Conservation (phyloP, 2,888 invertebrate species). For the Pteria penguin region DNA sequence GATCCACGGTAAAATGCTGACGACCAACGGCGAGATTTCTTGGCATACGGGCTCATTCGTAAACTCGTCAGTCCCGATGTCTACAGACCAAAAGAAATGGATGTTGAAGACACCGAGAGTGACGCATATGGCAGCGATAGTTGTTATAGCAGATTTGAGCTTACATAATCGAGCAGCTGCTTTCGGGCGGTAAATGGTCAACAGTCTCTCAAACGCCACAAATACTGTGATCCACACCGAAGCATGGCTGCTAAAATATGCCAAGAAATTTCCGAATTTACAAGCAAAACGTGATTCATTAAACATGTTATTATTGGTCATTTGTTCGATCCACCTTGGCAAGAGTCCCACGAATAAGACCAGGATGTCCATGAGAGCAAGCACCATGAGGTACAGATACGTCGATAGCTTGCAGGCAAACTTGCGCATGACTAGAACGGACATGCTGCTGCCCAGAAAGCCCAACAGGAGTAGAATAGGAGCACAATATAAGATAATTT, state of each 20-base stretch:
- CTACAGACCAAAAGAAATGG: constrained; percentile 8
- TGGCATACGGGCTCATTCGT: not conserved
- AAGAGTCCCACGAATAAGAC: constrained; percentile 2
- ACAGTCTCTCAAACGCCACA: constrained; percentile 12
- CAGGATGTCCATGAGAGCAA: constrained; percentile 1
- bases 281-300: not conserved
- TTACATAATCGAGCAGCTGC: not conserved
- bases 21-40: not conserved
- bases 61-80: not conserved
- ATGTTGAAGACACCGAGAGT: not conserved
- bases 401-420: constrained; percentile 10
- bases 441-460: not conserved
- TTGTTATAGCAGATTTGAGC: not conserved
- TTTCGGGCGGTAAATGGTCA: not conserved
- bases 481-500: not conserved
- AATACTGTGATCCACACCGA: constrained; percentile 2
- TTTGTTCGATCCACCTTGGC: not conserved
- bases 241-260: not conserved
- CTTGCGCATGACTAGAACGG: constrained; percentile 1
- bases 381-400: not conserved
- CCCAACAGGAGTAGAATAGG: constrained; percentile 2
- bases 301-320: not conserved
- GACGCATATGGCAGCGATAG: not conserved
- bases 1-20: not conserved
- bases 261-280: not conserved